phyloP scores from a whole-genome alignment of 2,113 vertebrate species.

The Oncorhynchus nerka region DNA sequence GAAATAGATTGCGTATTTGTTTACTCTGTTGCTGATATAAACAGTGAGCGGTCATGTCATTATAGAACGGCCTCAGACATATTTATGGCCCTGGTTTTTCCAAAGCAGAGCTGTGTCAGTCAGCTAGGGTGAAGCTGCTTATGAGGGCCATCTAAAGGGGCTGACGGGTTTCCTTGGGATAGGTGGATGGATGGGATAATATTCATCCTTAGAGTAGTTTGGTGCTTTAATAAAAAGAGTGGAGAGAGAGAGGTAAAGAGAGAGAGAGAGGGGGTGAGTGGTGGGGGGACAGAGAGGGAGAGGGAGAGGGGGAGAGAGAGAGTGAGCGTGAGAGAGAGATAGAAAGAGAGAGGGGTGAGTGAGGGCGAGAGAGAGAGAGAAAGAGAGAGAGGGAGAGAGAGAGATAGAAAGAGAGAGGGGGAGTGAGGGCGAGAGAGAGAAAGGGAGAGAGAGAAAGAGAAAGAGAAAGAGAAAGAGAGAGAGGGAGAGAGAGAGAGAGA shows the following conservation, averaged over 20 bases:
- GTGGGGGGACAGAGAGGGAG: background rate
- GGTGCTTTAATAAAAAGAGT: slow-evolving; percentile 8
- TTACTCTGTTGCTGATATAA: slow-evolving; percentile 54
- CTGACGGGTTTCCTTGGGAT: background rate
- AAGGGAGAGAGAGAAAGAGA: background rate
- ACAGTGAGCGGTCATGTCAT: slow-evolving; percentile 35
- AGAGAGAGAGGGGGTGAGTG: background rate
- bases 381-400: background rate
- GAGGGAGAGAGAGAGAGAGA: background rate
- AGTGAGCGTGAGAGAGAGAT: background rate
- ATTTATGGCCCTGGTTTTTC: slow-evolving; percentile 31
- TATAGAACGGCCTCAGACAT: slow-evolving; percentile 29
- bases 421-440: background rate
- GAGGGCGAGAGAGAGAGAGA: background rate
- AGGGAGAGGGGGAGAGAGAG: background rate
- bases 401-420: background rate
- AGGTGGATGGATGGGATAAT: slow-evolving; percentile 13
- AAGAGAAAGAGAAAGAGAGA: background rate
- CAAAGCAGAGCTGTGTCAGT: background rate
- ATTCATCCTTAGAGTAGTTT: background rate
- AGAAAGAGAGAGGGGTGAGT: too few relatives aligned
- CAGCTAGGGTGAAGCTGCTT: background rate
- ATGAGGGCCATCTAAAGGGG: background rate
- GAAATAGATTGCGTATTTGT: slow-evolving; percentile 33
- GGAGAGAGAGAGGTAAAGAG: background rate